A percentile compares a stretch with the other conserved stretches of the same genome.
These are phyloP conservation scores for Pongo pygmaeus DNA, from an alignment of 2,113 vertebrate species.

Conservation along the genomic window DNA sequence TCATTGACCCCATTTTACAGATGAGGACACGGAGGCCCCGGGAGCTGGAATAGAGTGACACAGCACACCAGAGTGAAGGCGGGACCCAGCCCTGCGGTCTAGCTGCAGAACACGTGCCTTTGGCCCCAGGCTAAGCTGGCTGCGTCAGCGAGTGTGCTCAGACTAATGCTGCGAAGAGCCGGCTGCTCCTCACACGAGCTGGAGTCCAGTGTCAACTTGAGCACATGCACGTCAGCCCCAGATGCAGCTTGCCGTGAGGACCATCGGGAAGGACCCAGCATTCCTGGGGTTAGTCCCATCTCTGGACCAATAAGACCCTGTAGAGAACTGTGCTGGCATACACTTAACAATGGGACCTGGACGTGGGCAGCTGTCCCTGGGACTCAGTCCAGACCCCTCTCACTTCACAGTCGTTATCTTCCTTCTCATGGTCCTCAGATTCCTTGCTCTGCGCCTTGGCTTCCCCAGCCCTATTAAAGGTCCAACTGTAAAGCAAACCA, in stretches of 20 bases:
- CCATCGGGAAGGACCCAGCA: fast-evolving
- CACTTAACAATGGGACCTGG: fast-evolving
- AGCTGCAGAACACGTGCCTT: neutral
- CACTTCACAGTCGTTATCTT: fast-evolving
- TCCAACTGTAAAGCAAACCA: neutral
- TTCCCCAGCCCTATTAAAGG: neutral
- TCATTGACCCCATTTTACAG: no score
- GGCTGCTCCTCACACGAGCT: fast-evolving
- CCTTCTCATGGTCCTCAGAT: neutral
- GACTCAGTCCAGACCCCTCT: neutral
- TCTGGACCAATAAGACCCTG: neutral
- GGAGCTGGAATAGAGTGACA: no score
- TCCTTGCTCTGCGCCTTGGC: neutral
- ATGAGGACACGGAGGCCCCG: fast-evolving
- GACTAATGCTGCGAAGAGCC: fast-evolving
- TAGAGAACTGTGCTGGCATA: neutral
- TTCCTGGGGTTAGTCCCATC: fast-evolving
- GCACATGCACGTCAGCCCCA: fast-evolving
- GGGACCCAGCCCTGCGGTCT: neutral
- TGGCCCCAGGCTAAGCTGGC: neutral
- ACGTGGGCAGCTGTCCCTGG: neutral
- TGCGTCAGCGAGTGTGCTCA: fast-evolving
- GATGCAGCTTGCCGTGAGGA: fast-evolving
- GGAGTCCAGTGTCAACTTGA: neutral
- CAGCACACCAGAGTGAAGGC: neutral